Conservation (phyloP, 2,888 invertebrate genomes). For the Platycheirus rosarum region DNA sequence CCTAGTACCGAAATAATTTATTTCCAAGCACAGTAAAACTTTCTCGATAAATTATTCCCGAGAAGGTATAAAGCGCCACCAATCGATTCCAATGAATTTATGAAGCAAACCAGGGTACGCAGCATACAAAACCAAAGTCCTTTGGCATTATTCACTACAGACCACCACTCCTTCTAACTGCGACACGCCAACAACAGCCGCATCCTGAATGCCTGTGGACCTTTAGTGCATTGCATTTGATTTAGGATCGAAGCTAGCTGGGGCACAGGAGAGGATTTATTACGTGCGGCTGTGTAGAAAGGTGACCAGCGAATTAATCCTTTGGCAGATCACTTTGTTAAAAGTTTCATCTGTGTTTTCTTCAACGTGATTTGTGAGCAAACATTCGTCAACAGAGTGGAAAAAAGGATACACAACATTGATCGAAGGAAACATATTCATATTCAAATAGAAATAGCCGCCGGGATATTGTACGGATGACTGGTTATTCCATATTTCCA, state of each 20-base stretch:
- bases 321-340: slow-evolving; percentile 21
- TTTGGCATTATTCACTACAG: slow-evolving; percentile 22
- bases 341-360: neutral
- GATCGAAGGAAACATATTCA: slow-evolving; percentile 4
- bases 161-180: slow-evolving; percentile 12
- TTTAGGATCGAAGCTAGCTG: slow-evolving; percentile 29
- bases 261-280: slow-evolving; percentile 22
- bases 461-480: slow-evolving; percentile 11
- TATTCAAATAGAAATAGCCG: neutral
- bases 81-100: slow-evolving; percentile 58
- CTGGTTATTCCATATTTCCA: neutral
- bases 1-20: slow-evolving; percentile 64
- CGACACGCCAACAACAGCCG: slow-evolving; percentile 33
- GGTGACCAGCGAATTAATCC: slow-evolving; percentile 30
- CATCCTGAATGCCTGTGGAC: slow-evolving; percentile 20
- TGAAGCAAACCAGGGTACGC: slow-evolving; percentile 33
- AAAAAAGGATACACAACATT: slow-evolving; percentile 27
- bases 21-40: slow-evolving; percentile 37
- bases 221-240: slow-evolving; percentile 39
- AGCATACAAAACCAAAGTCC: slow-evolving; percentile 35
- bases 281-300: slow-evolving; percentile 15
- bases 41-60: slow-evolving; percentile 52
- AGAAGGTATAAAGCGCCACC: neutral
- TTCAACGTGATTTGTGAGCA: slow-evolving; percentile 35
- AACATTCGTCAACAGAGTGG: neutral